A percentile compares a stretch with the other conserved stretches of the same genome.
Conservation (phyloP, 2,113 vertebrate genomes). For the Tachuris rubrigastra region DNA sequence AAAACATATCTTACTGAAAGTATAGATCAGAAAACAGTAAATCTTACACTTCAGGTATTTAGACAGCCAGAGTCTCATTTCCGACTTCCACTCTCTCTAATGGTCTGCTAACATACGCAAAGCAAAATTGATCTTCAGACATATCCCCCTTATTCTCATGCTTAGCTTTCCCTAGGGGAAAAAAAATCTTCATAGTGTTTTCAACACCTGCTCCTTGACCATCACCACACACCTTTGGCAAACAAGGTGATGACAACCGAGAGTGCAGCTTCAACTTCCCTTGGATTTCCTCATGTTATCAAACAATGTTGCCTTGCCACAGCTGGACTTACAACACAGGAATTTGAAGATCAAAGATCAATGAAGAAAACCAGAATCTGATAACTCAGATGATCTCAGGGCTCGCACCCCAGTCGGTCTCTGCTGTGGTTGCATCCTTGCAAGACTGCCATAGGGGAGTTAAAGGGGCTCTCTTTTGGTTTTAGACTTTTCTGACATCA, state of each 20-base stretch:
- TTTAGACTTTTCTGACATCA: neutral
- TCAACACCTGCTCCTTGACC: neutral
- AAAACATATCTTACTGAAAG: neutral
- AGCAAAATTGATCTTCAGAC: neutral
- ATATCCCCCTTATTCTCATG: neutral
- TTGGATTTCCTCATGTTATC: neutral
- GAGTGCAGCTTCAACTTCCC: neutral
- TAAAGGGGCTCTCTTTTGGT: neutral
- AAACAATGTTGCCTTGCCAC: neutral
- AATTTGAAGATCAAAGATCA: neutral
- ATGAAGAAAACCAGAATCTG: neutral
- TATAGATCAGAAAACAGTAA: neutral
- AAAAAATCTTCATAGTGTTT: neutral
- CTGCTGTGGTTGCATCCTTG: neutral
- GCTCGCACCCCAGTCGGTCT: neutral
- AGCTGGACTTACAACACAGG: neutral
- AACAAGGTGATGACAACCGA: neutral
- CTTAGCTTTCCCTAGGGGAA: neutral
- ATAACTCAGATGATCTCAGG: neutral
- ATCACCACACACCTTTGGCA: neutral
- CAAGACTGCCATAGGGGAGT: neutral
- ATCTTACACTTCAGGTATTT: neutral
- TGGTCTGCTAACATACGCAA: neutral
- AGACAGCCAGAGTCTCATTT: neutral
- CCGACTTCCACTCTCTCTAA: neutral